Percentiles rank a stretch among this genome's conserved stretches.
Evolutionary conservation across 2,888 invertebrate species (phyloP).

Genomic region (Hemicrepidius hirtus): DNA sequence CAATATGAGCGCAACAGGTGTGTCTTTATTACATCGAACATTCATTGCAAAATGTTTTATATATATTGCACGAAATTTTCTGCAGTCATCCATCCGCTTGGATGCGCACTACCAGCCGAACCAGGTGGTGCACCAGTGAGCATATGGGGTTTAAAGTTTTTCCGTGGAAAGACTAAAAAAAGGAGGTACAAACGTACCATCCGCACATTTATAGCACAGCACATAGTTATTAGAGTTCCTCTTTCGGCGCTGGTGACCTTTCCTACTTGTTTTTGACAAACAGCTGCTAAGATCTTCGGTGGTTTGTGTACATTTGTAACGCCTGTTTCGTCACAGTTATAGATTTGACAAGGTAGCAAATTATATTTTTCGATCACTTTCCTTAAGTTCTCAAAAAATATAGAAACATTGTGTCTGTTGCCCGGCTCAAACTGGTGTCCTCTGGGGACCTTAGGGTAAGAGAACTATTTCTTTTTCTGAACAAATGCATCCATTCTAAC

Average conservation of each 20-base stretch:
- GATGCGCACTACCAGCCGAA: constrained; percentile 60
- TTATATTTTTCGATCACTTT: constrained; percentile 49
- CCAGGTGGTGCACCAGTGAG: constrained; percentile 62
- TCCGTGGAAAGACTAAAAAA: constrained; percentile 62
- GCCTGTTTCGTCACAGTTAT: constrained; percentile 57
- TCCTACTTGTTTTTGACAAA: constrained; percentile 44
- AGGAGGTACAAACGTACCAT: constrained; percentile 62
- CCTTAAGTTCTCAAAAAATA: constrained; percentile 50
- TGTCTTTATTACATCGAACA: constrained; percentile 18
- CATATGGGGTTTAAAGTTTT: constrained; percentile 61
- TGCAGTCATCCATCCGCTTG: constrained; percentile 58
- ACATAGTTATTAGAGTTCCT: constrained; percentile 46
- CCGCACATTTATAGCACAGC: constrained; percentile 56
- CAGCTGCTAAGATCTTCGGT: constrained; percentile 33
- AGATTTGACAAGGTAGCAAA: constrained; percentile 52
- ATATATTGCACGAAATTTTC: background rate
- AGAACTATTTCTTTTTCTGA: constrained; percentile 30
- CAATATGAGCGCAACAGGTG: background rate
- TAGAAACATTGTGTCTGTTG: constrained; percentile 55
- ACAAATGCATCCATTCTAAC: constrained; percentile 42
- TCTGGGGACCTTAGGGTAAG: constrained; percentile 56
- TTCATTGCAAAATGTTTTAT: background rate
- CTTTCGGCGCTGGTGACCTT: constrained; percentile 45
- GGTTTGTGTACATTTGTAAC: constrained; percentile 43
- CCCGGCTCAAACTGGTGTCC: constrained; percentile 57